Evolutionary conservation across 1,140 invertebrate genomes (phyloP).

Genomic region (Fopius arisanus): DNA sequence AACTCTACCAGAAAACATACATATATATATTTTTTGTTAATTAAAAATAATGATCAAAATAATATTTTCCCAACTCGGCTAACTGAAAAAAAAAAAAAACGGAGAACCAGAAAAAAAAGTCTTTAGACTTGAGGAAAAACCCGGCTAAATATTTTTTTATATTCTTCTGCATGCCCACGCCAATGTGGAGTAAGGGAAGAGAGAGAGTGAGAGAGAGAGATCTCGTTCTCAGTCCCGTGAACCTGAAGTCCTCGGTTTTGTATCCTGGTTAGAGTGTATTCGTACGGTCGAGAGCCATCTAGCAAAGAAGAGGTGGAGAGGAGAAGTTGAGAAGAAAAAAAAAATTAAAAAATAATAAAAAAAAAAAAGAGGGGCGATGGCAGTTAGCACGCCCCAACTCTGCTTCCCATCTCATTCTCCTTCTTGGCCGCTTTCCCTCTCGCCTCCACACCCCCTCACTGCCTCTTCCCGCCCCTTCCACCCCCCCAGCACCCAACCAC

Average conservation of each 20-base stretch:
- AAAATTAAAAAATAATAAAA: background rate
- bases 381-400: slow-evolving; percentile 45
- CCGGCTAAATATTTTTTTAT: slow-evolving; percentile 3
- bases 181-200: slow-evolving; percentile 28
- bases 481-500: slow-evolving; percentile 36
- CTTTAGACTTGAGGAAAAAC: background rate
- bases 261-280: slow-evolving; percentile 42
- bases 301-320: background rate
- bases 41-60: background rate
- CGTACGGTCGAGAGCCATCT: slow-evolving; percentile 12
- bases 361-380: slow-evolving; percentile 23
- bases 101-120: background rate
- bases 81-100: too few relatives aligned
- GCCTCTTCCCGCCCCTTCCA: background rate
- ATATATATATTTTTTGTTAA: background rate
- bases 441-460: background rate
- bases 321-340: background rate
- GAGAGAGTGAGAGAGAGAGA: slow-evolving; percentile 16
- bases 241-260: slow-evolving; percentile 46
- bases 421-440: background rate
- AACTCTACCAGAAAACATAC: background rate
- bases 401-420: slow-evolving; percentile 4
- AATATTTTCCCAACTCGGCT: background rate
- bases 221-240: slow-evolving; percentile 41
- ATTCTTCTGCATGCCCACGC: slow-evolving; percentile 28